Base-by-base conservation (phyloP, 2,888 invertebrate species). In the Mesochorus sp. region DNA sequence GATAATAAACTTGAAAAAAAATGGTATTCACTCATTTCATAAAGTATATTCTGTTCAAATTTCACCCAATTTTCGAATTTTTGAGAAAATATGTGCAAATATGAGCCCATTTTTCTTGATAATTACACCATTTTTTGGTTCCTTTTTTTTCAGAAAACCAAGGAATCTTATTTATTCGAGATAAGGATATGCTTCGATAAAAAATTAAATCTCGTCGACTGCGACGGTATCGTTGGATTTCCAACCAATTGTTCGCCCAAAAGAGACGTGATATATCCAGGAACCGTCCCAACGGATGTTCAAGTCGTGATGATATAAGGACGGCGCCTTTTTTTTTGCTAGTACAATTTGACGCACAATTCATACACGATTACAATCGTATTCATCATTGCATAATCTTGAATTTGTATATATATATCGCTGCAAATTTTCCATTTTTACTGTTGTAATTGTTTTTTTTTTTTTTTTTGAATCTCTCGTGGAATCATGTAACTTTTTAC, bases 161-260 rank as follows among this genome's bases (percentile, higher is more conserved):
- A 93, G 19, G 91, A 92, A 17, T 93, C 92, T 1, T 94, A 94
- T 85, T 87, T 96, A 59, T 93, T 93, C 17, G 96, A 96, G 88
- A 93, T 96, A 67, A 92, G 95, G 17, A 93, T 96, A 59, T 97
- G 96, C 85, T 95, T 96, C 82, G 92, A 94, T 86, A 96, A 95
- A 86, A 88, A 91, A 0, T 89, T 96, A 17, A 88, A 93, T 37
- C 86, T 95, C 12, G 92, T 93, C 1, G 93, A 95, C 86, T 96
- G 96, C 86, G 94, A 95, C 88, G 93, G 93, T 6, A 92, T 94
- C 8, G 89, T 90, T 1, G 90, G 91, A 8, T 92, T 94, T 62
- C 92, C 94, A 24, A 94, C 94, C 0, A 94, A 95, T 85, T 95
- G 95, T 86, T 91, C 93, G 76, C 86, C 88, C 3, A 88, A 92